Percentiles rank a stretch among this genome's conserved stretches.
phyloP scores from a whole-genome alignment of 2,888 invertebrate species.

The Pristionchus mayeri region DNA sequence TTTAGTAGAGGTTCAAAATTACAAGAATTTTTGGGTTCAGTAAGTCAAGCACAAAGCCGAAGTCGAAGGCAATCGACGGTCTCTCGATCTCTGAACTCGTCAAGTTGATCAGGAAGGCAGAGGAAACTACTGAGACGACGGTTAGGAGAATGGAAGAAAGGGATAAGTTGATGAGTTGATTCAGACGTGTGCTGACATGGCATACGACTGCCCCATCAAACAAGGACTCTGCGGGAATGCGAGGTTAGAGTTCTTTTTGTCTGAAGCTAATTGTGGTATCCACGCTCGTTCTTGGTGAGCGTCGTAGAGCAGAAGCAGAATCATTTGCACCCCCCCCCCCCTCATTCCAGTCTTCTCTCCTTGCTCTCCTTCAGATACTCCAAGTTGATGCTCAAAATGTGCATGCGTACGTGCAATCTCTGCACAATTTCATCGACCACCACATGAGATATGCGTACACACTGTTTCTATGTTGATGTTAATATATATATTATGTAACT shows the following conservation, averaged over 20 bases:
- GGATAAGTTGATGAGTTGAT: no score
- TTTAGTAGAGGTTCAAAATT: no score
- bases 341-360: no score
- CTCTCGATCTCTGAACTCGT: slow-evolving; percentile 41
- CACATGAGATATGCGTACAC: background rate
- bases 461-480: no score
- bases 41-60: background rate
- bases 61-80: slow-evolving; percentile 22
- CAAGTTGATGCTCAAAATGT: slow-evolving; percentile 50
- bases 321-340: no score
- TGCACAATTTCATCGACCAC: slow-evolving; percentile 12
- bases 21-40: background rate
- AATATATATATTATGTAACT: no score
- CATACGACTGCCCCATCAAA: slow-evolving; percentile 50
- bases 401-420: slow-evolving; percentile 49
- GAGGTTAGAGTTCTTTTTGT: no score
- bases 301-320: no score
- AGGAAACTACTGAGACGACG: slow-evolving; percentile 22
- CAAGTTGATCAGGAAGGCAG: slow-evolving; percentile 41
- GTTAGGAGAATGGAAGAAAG: no score
- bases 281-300: no score
- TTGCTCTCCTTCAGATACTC: no score
- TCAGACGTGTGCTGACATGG: slow-evolving; percentile 48
- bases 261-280: no score
- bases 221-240: slow-evolving; percentile 48